Evolutionary conservation across 1,140 invertebrate genomes (phyloP).

Genomic region (Drosophila sp.): DNA sequence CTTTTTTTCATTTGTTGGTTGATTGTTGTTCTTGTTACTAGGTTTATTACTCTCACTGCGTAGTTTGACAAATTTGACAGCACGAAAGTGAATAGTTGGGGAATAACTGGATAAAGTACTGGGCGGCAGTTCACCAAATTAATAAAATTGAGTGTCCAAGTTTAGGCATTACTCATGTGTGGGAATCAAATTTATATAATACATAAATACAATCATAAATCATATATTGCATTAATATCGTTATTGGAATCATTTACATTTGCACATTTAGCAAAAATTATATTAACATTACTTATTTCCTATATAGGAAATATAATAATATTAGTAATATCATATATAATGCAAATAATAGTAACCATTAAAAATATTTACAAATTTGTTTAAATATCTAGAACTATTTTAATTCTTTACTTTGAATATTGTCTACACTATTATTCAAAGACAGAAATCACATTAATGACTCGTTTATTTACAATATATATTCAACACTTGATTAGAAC

Average conservation of each 20-base stretch:
- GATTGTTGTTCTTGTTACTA: conserved; percentile 11
- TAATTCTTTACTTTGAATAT: no score
- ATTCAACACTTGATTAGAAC: not conserved
- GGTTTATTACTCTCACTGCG: conserved; percentile 36
- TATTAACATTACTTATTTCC: no score
- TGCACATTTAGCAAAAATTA: no score
- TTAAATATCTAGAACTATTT: no score
- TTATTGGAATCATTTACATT: not conserved
- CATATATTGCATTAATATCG: not conserved
- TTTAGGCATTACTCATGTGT: conserved; percentile 1
- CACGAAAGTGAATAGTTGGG: conserved; percentile 47
- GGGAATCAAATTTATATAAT: not conserved
- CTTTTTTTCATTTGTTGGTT: conserved; percentile 27
- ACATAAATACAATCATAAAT: not conserved
- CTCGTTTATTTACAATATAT: not conserved
- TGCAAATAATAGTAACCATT: no score
- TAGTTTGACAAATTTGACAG: conserved; percentile 68
- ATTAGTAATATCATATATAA: no score
- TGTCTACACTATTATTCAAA: no score
- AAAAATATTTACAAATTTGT: no score
- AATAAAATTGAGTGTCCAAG: conserved; percentile 14
- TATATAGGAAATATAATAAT: no score
- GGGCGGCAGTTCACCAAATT: conserved; percentile 4
- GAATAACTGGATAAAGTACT: conserved; percentile 1
- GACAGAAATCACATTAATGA: not conserved